Evolutionary conservation across 2,797 vertebrate genomes (phyloP), one percentile per base, ranked within the genome.

Genomic region (Ctenochaetus hawaiiensis): DNA sequence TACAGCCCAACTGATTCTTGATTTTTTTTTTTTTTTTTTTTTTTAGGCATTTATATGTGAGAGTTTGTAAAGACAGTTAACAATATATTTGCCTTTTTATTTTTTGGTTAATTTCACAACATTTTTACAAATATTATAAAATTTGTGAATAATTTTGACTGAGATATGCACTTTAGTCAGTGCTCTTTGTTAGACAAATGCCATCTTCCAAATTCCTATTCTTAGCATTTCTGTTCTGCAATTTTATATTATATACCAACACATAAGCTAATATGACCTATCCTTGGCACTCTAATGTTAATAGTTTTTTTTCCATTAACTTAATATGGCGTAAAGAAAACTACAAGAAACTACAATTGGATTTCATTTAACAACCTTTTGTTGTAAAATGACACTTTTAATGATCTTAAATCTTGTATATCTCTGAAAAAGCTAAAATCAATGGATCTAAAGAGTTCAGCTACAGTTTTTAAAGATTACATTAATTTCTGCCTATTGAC

Each of bases 161-260:
- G n/a, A n/a, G 22, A 51, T 58, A 20, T 13, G 44, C 20, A 41
- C 23, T 34, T 8, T 51, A 43, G 22, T 77, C 49, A 39, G 26
- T 66, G 48, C 52, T 61, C 47, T 80, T 79, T 75, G 9, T 34
- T 78, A 64, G 74, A 37, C 54, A 71, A 6, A 34, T 34, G 5
- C 6, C 30, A 6, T 6, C 0, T 63, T 62, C 14, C 58, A 26
- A 54, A 20, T 39, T 0, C 6, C 18, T 41, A 5, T 47, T 8
- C 37, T 22, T 48, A 10, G 22, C 13, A 61, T 51, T 65, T 72
- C 9, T 58, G 17, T n/a, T 23, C 43, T n/a, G 13, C 20, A 53
- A 1, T 57, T 0, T 37, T 60, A 6, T 22, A n/a, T 51, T 43
- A 47, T 68, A 0, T 0, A 12, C n/a, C 1, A 60, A 23, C 43